A percentile compares a stretch with the other conserved stretches of the same genome.
Conservation (phyloP, 2,888 invertebrate genomes). For the Gymnoscelis rufifasciata region DNA sequence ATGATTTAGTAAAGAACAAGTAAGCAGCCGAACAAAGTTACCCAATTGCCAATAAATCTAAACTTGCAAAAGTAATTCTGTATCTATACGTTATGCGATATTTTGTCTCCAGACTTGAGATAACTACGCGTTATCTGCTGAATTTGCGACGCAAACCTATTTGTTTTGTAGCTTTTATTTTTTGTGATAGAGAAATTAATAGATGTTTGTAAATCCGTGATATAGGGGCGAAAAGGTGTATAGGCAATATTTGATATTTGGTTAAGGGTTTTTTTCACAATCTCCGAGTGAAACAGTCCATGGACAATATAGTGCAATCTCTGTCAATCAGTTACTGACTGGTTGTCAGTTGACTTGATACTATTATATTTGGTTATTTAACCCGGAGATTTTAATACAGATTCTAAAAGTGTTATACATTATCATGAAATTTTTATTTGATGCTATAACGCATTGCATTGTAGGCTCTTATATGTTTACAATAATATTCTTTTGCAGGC, state of each 20-base stretch:
- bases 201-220: conserved; percentile 41
- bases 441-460: no score
- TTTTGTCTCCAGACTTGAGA: conserved; percentile 48
- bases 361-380: no score
- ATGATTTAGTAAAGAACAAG: conserved; percentile 71
- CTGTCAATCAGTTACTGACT: no score
- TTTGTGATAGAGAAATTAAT: conserved; percentile 46
- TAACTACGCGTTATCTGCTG: conserved; percentile 63
- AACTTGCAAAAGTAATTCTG: conserved; percentile 72
- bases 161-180: conserved; percentile 51
- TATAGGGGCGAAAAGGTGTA: conserved; percentile 15
- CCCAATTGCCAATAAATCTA: conserved; percentile 72
- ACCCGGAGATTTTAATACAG: no score
- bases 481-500: no score
- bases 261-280: no score
- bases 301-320: no score
- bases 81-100: conserved; percentile 63
- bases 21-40: conserved; percentile 61
- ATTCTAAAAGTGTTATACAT: no score
- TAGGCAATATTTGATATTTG: conserved; percentile 1
- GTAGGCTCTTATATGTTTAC: no score
- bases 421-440: no score
- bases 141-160: conserved; percentile 53
- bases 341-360: no score
- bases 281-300: no score